Conservation (phyloP, 2,888 invertebrate genomes). For the Idaea aversata region DNA sequence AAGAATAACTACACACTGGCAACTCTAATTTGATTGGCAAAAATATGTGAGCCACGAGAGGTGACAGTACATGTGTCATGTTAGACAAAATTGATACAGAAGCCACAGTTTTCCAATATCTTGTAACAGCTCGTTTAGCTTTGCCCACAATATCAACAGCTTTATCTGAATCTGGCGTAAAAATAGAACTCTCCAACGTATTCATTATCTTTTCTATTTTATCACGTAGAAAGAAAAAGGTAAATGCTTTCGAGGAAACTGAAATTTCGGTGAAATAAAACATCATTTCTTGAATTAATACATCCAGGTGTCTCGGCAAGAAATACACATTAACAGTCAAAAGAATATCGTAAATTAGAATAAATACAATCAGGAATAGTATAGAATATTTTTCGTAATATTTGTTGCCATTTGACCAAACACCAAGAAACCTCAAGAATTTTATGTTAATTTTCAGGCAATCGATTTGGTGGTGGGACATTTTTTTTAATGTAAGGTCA, state of each 20-base stretch:
- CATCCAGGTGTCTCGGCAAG: conserved; percentile 44
- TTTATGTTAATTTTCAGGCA: conserved; percentile 48
- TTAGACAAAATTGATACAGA: conserved; percentile 37
- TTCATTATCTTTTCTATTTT: conserved; percentile 41
- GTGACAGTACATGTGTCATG: conserved; percentile 35
- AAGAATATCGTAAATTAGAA: conserved; percentile 38
- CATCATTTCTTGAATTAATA: conserved; percentile 49
- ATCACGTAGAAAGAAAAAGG: conserved; percentile 38
- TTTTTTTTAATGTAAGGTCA: conserved; percentile 12
- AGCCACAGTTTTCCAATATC: conserved; percentile 47
- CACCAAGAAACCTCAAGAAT: conserved; percentile 48
- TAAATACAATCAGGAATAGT: conserved; percentile 33
- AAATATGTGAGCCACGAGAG: conserved; percentile 42
- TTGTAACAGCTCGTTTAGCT: conserved; percentile 44
- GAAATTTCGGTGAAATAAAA: conserved; percentile 52
- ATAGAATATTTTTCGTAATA: conserved; percentile 41
- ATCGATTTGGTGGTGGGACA: conserved; percentile 43
- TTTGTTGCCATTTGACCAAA: conserved; percentile 37
- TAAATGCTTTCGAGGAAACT: conserved; percentile 46
- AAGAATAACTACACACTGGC: conserved; percentile 49
- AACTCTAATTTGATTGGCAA: conserved; percentile 34
- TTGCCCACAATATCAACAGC: conserved; percentile 36
- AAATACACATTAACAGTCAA: conserved; percentile 48
- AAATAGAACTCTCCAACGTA: conserved; percentile 47
- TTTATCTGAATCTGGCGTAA: conserved; percentile 40